Evolutionary conservation across 1,140 invertebrate genomes (phyloP).

Genomic region (Lepidotrigona ventralis): DNA sequence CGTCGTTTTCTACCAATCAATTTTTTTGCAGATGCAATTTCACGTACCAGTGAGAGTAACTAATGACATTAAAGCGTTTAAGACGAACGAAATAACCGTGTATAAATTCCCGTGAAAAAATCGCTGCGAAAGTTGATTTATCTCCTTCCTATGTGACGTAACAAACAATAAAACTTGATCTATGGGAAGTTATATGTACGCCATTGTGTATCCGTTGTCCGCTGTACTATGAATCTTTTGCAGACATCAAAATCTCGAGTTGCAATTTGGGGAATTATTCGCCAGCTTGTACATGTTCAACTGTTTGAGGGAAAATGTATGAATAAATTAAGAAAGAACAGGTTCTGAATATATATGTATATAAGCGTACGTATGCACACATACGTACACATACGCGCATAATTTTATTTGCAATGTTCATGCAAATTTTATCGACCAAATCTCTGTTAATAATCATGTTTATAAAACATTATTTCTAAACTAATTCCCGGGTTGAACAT

Average conservation of each 20-base stretch:
- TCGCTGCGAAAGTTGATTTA: background rate
- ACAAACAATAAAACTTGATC: slow-evolving; percentile 1
- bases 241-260: background rate
- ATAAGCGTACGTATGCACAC: no score
- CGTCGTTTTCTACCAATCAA: background rate
- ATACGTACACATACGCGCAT: background rate
- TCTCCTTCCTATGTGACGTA: background rate
- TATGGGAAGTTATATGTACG: background rate
- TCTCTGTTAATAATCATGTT: background rate
- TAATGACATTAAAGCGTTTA: background rate
- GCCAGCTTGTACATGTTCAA: background rate
- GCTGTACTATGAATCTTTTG: background rate
- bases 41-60: background rate
- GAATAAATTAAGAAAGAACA: background rate
- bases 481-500: background rate
- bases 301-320: background rate
- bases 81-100: background rate
- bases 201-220: background rate
- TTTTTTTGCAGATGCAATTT: background rate
- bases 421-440: background rate
- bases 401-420: background rate
- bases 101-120: background rate
- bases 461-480: background rate
- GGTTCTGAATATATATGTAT: background rate
- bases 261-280: background rate